phyloP scores from a whole-genome alignment of 1,140 invertebrate genomes.

The Druon quercuslanigerum region DNA sequence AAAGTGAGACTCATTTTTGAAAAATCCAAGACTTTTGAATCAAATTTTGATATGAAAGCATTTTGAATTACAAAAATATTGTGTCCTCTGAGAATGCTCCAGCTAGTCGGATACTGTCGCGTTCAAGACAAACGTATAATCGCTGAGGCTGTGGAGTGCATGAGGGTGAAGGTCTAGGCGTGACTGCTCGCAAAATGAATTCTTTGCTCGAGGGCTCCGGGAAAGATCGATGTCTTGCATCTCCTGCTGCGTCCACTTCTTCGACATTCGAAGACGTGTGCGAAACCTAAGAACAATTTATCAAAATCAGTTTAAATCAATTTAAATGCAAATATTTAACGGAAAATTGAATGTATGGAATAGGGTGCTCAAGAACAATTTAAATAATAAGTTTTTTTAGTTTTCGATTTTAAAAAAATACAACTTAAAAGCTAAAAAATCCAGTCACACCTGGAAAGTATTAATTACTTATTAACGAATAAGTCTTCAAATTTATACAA shows the following conservation, averaged over 20 bases:
- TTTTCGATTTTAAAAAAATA: too few relatives aligned
- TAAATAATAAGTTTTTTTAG: too few relatives aligned
- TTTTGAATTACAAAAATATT: slow-evolving; percentile 77
- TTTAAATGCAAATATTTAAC: background rate
- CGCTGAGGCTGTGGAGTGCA: slow-evolving; percentile 81
- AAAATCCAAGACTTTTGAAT: background rate
- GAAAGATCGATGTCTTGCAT: slow-evolving; percentile 69
- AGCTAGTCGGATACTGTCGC: slow-evolving; percentile 80
- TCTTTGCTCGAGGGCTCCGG: slow-evolving; percentile 79
- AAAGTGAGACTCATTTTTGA: background rate
- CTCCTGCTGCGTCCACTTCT: slow-evolving; percentile 46
- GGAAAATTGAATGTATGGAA: too few relatives aligned
- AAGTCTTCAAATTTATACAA: too few relatives aligned
- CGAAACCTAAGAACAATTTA: slow-evolving; percentile 60
- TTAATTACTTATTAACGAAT: too few relatives aligned
- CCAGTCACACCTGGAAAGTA: too few relatives aligned
- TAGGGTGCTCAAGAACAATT: too few relatives aligned
- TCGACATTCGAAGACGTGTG: slow-evolving; percentile 60
- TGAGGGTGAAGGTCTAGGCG: slow-evolving; percentile 78
- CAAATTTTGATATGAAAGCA: background rate
- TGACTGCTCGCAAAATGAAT: slow-evolving; percentile 81
- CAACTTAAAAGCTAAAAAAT: too few relatives aligned
- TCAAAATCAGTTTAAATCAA: background rate
- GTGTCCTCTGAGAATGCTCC: slow-evolving; percentile 85
- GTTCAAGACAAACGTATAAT: slow-evolving; percentile 80